Conservation (phyloP, 2,888 invertebrate genomes). For the Stegana nigrithorax region DNA sequence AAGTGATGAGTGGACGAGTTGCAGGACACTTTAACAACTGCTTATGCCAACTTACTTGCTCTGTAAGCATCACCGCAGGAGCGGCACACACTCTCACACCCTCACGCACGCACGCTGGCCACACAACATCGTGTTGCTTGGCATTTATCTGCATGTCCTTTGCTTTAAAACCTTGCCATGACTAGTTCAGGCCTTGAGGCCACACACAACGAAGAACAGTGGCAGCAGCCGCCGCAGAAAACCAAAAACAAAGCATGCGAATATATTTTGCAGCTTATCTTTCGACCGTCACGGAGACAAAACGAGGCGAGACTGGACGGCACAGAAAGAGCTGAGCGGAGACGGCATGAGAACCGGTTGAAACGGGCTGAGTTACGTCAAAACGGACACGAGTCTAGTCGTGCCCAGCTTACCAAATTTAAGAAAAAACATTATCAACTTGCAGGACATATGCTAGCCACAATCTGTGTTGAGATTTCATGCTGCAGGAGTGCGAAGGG, state of each 20-base stretch:
- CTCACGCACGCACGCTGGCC: too few relatives aligned
- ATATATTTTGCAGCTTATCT: conserved; percentile 61
- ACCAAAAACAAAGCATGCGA: conserved; percentile 49
- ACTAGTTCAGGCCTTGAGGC: conserved; percentile 7
- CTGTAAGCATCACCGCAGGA: not conserved
- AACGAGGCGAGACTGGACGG: too few relatives aligned
- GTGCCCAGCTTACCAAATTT: too few relatives aligned
- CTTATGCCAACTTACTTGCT: conserved; percentile 6
- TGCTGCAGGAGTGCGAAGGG: not conserved
- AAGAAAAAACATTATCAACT: too few relatives aligned
- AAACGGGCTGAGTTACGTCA: not conserved
- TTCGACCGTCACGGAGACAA: conserved; percentile 46
- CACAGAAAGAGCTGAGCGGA: too few relatives aligned
- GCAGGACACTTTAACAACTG: conserved; percentile 8
- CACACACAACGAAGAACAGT: too few relatives aligned
- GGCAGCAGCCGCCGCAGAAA: not conserved
- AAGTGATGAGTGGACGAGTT: conserved; percentile 31
- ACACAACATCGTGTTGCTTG: conserved; percentile 24
- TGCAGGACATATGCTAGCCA: too few relatives aligned
- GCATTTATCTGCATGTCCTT: conserved; percentile 26
- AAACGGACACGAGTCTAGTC: too few relatives aligned
- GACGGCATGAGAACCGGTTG: too few relatives aligned
- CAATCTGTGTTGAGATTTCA: too few relatives aligned
- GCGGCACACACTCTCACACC: not conserved
- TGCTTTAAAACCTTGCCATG: conserved; percentile 8